Percentiles rank a stretch among this genome's conserved stretches.
Evolutionary conservation across 2,888 invertebrate species (phyloP).

Genomic region (Phengaris alcon): DNA sequence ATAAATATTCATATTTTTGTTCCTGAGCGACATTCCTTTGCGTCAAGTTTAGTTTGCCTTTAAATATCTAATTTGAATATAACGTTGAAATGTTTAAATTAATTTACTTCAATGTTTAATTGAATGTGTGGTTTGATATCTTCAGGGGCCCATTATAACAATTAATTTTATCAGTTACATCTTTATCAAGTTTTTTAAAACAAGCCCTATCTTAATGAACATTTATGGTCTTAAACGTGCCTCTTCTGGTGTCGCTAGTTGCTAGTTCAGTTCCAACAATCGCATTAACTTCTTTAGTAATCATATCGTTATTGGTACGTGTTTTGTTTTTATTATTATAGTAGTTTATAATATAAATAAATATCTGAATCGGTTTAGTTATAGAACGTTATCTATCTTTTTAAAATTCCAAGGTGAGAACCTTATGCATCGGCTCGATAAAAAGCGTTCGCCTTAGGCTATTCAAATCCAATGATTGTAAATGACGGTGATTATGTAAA

Average conservation of each 20-base stretch:
- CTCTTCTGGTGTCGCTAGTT: not conserved
- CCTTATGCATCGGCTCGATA: not conserved
- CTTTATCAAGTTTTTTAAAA: not conserved
- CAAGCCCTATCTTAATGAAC: not conserved
- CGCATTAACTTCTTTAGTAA: not conserved
- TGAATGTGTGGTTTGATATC: not conserved
- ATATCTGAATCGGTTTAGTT: no score
- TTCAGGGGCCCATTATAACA: not conserved
- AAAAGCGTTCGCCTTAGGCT: conserved; percentile 7
- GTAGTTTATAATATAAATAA: not conserved
- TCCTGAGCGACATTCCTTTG: conserved; percentile 11
- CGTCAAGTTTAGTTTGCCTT: not conserved
- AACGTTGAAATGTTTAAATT: conserved; percentile 13
- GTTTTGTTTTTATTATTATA: not conserved
- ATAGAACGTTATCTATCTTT: not conserved
- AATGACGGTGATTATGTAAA: conserved; percentile 19
- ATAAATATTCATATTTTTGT: conserved; percentile 14
- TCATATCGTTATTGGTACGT: not conserved
- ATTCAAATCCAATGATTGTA: no score
- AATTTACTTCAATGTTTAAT: conserved; percentile 2
- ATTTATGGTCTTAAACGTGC: not conserved
- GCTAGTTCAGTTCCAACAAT: not conserved
- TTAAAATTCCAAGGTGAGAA: not conserved
- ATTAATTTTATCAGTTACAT: not conserved
- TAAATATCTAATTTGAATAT: conserved; percentile 25